Percentiles rank a stretch among this genome's conserved stretches.
Conservation (phyloP, 2,113 vertebrate species). For the Lampris incognitus region DNA sequence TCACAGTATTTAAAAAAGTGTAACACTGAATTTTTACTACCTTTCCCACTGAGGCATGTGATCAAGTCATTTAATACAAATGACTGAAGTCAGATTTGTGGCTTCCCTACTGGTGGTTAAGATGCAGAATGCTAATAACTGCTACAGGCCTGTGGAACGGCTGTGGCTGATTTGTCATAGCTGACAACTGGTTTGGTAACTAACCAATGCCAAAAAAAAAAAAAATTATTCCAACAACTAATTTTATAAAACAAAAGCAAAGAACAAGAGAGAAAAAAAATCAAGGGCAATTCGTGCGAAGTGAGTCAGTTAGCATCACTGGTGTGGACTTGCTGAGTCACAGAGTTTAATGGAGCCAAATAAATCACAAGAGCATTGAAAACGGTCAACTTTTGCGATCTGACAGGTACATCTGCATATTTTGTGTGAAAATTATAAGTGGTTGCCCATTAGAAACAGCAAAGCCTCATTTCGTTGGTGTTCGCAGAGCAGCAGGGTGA, state of each 20-base stretch:
- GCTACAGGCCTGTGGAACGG: background rate
- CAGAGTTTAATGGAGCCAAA: background rate
- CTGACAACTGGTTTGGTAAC: background rate
- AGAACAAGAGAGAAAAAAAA: background rate
- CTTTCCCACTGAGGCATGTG: too few relatives aligned
- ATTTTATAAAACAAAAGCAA: background rate
- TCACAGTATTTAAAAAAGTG: background rate
- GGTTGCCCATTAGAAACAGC: background rate
- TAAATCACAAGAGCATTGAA: background rate
- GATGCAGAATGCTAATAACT: background rate
- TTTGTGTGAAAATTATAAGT: slow-evolving; percentile 6
- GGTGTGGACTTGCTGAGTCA: slow-evolving; percentile 4
- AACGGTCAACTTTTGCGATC: background rate
- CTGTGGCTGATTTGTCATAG: background rate
- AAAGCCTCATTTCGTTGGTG: slow-evolving; percentile 15
- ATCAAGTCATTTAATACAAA: background rate
- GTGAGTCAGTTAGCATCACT: background rate
- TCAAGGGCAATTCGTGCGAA: background rate
- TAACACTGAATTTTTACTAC: too few relatives aligned
- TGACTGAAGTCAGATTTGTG: background rate
- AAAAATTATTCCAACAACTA: background rate
- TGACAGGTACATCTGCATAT: slow-evolving; percentile 14
- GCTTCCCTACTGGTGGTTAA: background rate
- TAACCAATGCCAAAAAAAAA: background rate
- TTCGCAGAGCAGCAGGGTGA: background rate